Percentiles rank a stretch among this genome's conserved stretches.
These are phyloP conservation scores for Drosophila triauraria DNA, from an alignment of 1,140 invertebrate genomes.

Conservation along the genomic window DNA sequence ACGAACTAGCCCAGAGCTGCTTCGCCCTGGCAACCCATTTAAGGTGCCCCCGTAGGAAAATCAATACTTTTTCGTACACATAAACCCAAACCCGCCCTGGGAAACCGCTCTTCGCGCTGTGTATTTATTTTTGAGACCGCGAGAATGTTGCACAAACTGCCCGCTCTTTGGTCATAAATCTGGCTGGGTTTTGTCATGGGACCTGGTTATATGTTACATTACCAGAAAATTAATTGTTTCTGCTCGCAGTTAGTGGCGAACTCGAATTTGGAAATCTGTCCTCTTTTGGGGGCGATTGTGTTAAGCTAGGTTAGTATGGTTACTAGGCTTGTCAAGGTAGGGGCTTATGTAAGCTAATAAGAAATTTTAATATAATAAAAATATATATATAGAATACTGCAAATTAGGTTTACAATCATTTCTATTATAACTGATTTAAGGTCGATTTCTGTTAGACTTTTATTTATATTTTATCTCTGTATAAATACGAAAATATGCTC, in stretches of 20 bases:
- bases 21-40: conserved; percentile 26
- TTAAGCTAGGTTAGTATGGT: conserved; percentile 17
- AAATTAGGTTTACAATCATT: no score
- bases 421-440: no score
- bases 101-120: conserved; percentile 17
- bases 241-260: neutral
- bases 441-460: neutral
- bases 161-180: conserved; percentile 16
- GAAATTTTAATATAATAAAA: neutral
- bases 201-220: conserved; percentile 36
- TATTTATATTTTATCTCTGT: neutral
- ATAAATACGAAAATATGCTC: no score
- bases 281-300: conserved; percentile 5
- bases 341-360: neutral
- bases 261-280: neutral
- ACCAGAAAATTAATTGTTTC: conserved; percentile 45
- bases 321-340: neutral
- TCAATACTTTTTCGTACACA: conserved; percentile 38
- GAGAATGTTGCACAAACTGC: conserved; percentile 27
- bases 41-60: conserved; percentile 30
- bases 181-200: conserved; percentile 22
- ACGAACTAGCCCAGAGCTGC: conserved; percentile 54
- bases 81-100: conserved; percentile 6
- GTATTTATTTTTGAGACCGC: conserved; percentile 31
- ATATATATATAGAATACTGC: no score